phyloP scores from a whole-genome alignment of 2,888 invertebrate species.

The Pollenia amentaria region DNA sequence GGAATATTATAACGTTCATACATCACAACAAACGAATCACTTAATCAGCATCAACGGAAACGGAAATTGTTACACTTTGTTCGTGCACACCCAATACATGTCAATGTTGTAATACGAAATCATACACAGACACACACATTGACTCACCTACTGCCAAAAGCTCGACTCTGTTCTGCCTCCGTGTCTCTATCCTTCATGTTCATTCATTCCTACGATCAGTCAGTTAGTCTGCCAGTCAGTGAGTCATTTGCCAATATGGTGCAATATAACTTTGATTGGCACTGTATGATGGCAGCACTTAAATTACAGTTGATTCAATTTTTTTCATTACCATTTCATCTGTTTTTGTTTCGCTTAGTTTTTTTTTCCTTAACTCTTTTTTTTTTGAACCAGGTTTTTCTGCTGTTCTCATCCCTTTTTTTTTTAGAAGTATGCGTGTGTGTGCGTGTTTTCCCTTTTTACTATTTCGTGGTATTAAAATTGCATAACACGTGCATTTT shows the following conservation, averaged over 20 bases:
- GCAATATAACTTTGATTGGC: constrained; percentile 69
- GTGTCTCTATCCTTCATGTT: too few relatives aligned
- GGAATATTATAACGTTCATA: constrained; percentile 41
- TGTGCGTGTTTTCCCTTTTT: constrained; percentile 1
- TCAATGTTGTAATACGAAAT: constrained; percentile 27
- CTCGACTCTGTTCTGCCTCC: too few relatives aligned
- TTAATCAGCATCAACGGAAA: constrained; percentile 73
- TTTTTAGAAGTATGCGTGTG: background rate
- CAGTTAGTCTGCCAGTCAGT: constrained; percentile 28
- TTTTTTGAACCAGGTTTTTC: background rate
- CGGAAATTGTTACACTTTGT: constrained; percentile 74
- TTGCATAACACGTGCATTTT: constrained; percentile 68
- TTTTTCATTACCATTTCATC: constrained; percentile 66
- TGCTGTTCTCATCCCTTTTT: background rate
- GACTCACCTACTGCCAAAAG: too few relatives aligned
- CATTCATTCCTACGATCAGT: background rate
- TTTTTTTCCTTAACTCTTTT: background rate
- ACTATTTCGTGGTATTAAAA: constrained; percentile 55
- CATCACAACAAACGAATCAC: constrained; percentile 71
- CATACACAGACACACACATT: background rate
- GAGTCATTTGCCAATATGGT: constrained; percentile 62
- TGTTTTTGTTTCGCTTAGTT: constrained; percentile 10
- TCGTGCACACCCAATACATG: constrained; percentile 68
- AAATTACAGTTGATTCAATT: constrained; percentile 70
- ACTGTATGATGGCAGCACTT: constrained; percentile 69